Evolutionary conservation across 2,888 invertebrate genomes (phyloP).

Genomic region (Ptychoptera contaminata): DNA sequence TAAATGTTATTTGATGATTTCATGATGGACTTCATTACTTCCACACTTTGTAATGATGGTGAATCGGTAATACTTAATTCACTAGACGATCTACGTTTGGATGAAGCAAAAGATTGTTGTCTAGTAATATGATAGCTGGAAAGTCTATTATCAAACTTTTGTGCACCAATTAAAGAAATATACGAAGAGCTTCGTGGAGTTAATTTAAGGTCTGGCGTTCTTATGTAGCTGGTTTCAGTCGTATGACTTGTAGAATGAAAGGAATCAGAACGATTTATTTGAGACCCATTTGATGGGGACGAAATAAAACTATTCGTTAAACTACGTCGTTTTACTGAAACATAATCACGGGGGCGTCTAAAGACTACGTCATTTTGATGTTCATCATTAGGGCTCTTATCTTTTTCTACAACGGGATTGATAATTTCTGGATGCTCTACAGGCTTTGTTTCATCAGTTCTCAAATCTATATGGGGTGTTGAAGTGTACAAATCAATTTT

Average conservation of each 20-base stretch:
- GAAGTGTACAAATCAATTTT: slow-evolving; percentile 16
- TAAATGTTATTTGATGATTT: background rate
- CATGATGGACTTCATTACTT: slow-evolving; percentile 21
- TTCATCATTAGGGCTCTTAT: background rate
- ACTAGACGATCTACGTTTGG: slow-evolving; percentile 24
- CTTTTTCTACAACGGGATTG: background rate
- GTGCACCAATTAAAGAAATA: slow-evolving; percentile 18
- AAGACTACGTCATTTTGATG: background rate
- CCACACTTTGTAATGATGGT: slow-evolving; percentile 28
- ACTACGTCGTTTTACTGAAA: slow-evolving; percentile 15
- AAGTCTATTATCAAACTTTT: slow-evolving; percentile 10
- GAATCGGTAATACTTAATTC: slow-evolving; percentile 30
- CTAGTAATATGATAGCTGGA: slow-evolving; percentile 12
- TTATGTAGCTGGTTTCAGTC: slow-evolving; percentile 1
- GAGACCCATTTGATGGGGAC: slow-evolving; percentile 7
- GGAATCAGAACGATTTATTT: slow-evolving; percentile 23
- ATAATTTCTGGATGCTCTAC: background rate
- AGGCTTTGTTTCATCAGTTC: background rate
- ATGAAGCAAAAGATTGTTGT: slow-evolving; percentile 11
- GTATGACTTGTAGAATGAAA: slow-evolving; percentile 20
- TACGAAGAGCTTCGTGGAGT: slow-evolving; percentile 24
- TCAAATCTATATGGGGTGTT: background rate
- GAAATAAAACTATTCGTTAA: slow-evolving; percentile 10
- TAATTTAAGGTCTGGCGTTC: slow-evolving; percentile 5
- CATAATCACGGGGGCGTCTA: background rate